A percentile compares a stretch with the other conserved stretches of the same genome.
Evolutionary conservation across 2,888 invertebrate genomes (phyloP).

Genomic region (Synergus japonicus): DNA sequence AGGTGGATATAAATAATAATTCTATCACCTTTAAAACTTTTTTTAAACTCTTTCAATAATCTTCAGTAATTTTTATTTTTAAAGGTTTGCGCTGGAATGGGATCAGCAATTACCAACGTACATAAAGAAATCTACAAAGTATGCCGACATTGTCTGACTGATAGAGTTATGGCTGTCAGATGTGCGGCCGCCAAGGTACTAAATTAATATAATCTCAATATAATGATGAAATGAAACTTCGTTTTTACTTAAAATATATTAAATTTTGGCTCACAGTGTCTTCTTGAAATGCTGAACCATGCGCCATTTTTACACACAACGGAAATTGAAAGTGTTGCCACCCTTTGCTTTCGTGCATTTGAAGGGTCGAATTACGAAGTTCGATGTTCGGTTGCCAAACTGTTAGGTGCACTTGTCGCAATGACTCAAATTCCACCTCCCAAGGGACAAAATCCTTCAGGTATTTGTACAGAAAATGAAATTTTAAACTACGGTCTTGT

Average conservation of each 20-base stretch:
- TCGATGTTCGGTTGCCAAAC: conserved; percentile 93
- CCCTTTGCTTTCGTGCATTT: conserved; percentile 93
- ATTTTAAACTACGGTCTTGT: neutral
- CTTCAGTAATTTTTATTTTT: conserved; percentile 44
- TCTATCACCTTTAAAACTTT: neutral
- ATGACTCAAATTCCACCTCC: conserved; percentile 86
- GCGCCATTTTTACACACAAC: conserved; percentile 91
- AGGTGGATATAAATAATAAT: conserved; percentile 80
- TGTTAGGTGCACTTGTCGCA: conserved; percentile 92
- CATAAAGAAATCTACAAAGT: conserved; percentile 95
- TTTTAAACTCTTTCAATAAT: neutral
- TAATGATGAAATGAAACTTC: neutral
- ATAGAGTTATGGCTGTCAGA: conserved; percentile 94
- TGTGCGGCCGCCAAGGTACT: conserved; percentile 91
- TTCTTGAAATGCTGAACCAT: conserved; percentile 92
- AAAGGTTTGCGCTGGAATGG: conserved; percentile 94
- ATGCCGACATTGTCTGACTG: conserved; percentile 91
- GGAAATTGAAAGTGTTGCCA: conserved; percentile 94
- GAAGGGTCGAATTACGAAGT: conserved; percentile 96
- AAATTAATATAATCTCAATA: neutral
- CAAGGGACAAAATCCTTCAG: conserved; percentile 79
- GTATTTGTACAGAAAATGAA: conserved; percentile 63
- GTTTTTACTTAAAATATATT: neutral
- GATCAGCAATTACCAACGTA: conserved; percentile 91
- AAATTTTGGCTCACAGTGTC: conserved; percentile 81